phyloP scores from a whole-genome alignment of 2,797 vertebrate species.

The Melanotaenia trifasciata region DNA sequence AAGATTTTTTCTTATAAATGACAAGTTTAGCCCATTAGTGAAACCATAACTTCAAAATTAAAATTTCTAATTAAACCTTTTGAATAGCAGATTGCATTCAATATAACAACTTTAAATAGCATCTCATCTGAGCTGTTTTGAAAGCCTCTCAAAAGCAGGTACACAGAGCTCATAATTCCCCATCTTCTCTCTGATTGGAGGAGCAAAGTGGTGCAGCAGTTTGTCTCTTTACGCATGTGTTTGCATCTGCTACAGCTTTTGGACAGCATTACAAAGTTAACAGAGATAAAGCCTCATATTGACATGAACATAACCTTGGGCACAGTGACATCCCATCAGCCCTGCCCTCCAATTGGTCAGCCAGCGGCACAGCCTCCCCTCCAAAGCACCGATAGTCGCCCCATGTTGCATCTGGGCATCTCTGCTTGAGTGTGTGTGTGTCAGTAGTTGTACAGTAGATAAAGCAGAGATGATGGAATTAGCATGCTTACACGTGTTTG shows the following conservation, averaged over 20 bases:
- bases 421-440: not conserved
- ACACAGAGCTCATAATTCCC: not conserved
- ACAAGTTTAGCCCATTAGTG: not conserved
- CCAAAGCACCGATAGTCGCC: slow-evolving; percentile 7
- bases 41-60: too few species aligned
- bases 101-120: not conserved
- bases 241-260: slow-evolving; percentile 12
- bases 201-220: not conserved
- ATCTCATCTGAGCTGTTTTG: not conserved
- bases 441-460: slow-evolving; percentile 5
- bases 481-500: slow-evolving; percentile 2
- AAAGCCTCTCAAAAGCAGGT: not conserved
- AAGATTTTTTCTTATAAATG: not conserved
- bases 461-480: not conserved
- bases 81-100: too few species aligned
- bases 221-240: slow-evolving; percentile 1
- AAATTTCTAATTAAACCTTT: not conserved
- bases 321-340: slow-evolving; percentile 28
- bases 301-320: slow-evolving; percentile 60
- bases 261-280: slow-evolving; percentile 28
- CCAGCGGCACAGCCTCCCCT: slow-evolving; percentile 55
- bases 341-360: slow-evolving; percentile 60
- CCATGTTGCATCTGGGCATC: not conserved
- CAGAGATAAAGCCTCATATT: slow-evolving; percentile 49
- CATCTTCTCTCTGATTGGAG: not conserved